A percentile compares a stretch with the other conserved stretches of the same genome.
phyloP scores from a whole-genome alignment of 2,888 invertebrate genomes.

The Cancer borealis region DNA sequence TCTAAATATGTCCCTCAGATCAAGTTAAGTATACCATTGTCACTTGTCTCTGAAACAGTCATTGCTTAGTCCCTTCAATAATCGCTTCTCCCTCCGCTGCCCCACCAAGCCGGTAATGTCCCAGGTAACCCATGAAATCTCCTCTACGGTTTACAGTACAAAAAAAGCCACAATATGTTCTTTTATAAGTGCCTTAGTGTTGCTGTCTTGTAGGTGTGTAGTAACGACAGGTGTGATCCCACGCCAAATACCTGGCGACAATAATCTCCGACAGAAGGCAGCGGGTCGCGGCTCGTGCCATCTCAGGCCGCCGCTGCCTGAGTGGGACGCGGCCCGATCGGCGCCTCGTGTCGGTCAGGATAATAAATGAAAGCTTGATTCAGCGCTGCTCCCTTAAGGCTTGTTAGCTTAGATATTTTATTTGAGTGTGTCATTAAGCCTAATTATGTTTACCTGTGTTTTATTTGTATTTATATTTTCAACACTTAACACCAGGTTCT shows the following conservation, averaged over 20 bases:
- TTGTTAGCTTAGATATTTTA: constrained; percentile 56
- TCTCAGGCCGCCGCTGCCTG: not conserved
- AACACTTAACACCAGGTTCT: constrained; percentile 62
- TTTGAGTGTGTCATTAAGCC: constrained; percentile 63
- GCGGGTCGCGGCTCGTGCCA: not conserved
- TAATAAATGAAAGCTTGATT: constrained; percentile 57
- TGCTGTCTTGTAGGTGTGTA: constrained; percentile 70
- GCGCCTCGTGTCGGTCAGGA: not conserved
- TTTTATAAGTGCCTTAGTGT: constrained; percentile 74
- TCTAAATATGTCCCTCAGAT: not conserved
- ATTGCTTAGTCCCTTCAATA: constrained; percentile 9
- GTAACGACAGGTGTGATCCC: constrained; percentile 70
- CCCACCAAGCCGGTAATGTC: constrained; percentile 33
- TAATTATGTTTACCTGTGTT: constrained; percentile 41
- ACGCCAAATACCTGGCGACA: constrained; percentile 45
- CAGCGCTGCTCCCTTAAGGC: constrained; percentile 56
- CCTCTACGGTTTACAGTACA: constrained; percentile 74
- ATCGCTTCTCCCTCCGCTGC: not conserved
- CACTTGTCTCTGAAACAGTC: not conserved
- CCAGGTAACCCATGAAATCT: constrained; percentile 65
- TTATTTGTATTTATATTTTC: constrained; percentile 59
- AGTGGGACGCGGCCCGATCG: not conserved
- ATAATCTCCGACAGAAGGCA: constrained; percentile 44
- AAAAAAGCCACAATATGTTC: constrained; percentile 67
- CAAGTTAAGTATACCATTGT: not conserved